Base-by-base conservation (phyloP, 2,113 vertebrate genomes). In the Gymnocephalus cernua region DNA sequence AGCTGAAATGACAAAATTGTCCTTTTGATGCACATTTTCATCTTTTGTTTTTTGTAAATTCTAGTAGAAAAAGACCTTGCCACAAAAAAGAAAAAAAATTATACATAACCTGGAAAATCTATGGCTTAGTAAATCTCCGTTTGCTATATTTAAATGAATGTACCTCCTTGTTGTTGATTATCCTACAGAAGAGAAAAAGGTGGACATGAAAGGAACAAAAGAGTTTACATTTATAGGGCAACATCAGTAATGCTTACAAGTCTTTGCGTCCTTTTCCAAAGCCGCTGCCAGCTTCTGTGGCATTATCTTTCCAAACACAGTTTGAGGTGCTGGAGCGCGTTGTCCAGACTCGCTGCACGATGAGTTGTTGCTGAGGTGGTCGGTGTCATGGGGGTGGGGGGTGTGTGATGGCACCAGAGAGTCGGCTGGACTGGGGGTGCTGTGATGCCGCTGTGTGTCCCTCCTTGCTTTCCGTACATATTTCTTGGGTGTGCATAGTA, bases 121-220 rank as follows among this genome's bases (percentile, higher is more conserved):
- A 95, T 95, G 94, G 95, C 95, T 95, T 94, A 86, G 91, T 94
- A 91, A 91, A 93, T 91, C 93, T 93, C 83, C 63, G 45, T 85
- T 93, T 93, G 91, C 92, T 94, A 91, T 92, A 93, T 93, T 91
- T 87, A 87, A 91, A 93, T 86, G 81, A 91, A 93, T 80, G 87
- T 77, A 93, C 82, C 78, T 88, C 90, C 88, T 84, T 66, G 53
- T 61, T 80, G 82, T 87, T 71, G 84, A 83, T 90, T 89, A 88
- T 86, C 82, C 67, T 53, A 87, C 68, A 73, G 74, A 88, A 56
- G 90, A 83, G 61, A 75, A 64, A 82, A 77, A 0, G 27, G 50
- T 75, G 38, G 23, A 70, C 21, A 3, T 18, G 38, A 77, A 9
- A 50, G 38, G 27, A 73, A 77, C n/a, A 7, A 53, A 86, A 85